Evolutionary conservation across 2,797 vertebrate species (phyloP).

Genomic region (Microctenopoma stevenorrisi): DNA sequence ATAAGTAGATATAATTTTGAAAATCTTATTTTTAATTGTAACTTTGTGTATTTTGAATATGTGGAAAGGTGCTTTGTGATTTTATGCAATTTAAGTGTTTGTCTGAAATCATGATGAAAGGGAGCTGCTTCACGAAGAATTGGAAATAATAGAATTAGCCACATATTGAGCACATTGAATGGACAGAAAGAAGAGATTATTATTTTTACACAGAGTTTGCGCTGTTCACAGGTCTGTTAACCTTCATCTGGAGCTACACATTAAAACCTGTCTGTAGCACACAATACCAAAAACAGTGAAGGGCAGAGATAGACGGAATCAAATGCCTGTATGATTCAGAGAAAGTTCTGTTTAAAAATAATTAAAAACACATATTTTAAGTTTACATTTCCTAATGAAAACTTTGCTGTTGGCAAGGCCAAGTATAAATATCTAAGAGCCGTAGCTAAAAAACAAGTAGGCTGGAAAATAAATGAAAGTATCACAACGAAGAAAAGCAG

Average conservation of each 20-base stretch:
- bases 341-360: neutral
- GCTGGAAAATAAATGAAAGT: neutral
- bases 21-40: neutral
- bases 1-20: conserved; percentile 21
- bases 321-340: neutral
- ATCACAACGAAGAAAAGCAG: conserved; percentile 12
- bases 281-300: neutral
- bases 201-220: conserved; percentile 12
- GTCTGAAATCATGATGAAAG: neutral
- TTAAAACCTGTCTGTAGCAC: neutral
- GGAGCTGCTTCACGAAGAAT: neutral
- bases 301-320: neutral
- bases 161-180: conserved; percentile 8
- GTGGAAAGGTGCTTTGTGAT: neutral
- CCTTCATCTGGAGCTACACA: neutral
- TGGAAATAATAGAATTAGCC: conserved; percentile 6
- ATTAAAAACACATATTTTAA: neutral
- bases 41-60: conserved; percentile 13
- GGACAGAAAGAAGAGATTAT: neutral
- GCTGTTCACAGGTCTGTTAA: neutral
- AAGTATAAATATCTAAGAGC: neutral
- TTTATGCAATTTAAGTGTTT: conserved; percentile 2
- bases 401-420: no score
- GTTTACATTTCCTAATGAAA: neutral
- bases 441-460: neutral